Base-by-base conservation (phyloP, 2,888 invertebrate species). In the Ethmia dodecea region DNA sequence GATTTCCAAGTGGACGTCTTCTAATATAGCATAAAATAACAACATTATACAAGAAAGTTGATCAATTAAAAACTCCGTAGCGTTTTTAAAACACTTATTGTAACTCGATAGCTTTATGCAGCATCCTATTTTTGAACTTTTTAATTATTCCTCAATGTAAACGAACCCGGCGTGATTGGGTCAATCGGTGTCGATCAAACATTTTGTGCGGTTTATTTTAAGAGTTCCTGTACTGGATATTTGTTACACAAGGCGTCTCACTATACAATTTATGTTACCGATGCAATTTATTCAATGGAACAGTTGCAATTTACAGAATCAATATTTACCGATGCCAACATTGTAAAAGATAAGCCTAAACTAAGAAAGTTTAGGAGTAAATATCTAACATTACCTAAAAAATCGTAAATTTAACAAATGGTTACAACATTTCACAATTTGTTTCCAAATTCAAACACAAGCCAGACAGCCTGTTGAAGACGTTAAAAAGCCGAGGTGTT, bases 401-500 rank as follows among this genome's bases (percentile, higher is more conserved):
- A 52, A 52, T 37, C 32, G 59, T 64, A 66, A 63, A 65, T 56
- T 57, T 35, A 52, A 20, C 27, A 33, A 15, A 18, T 5, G 29
- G 15, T n/a, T 13, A 60, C 49, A 54, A 60, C 43, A 49, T 64
- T 65, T 70, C 65, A 62, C 61, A 69, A 67, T 67, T 70, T 61
- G 62, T 62, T 63, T 55, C 49, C 36, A 52, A 64, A 55, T 38
- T 59, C 56, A 63, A 63, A 66, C 63, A 65, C 54, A 47, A 47
- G 49, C 31, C 52, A 55, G 64, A 65, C 67, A 58, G 47, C 60
- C 63, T 56, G 68, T 57, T 52, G 57, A 69, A 70, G 69, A 72
- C 54, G 69, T 72, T 76, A 71, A 77, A 79, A 75, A 71, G 62
- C 55, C 52, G 56, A 76, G 71, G 78, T 78, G 79, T 73, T 69